Percentiles rank a stretch among this genome's conserved stretches.
phyloP scores from a whole-genome alignment of 2,113 vertebrate species.

The Mastomys coucha region DNA sequence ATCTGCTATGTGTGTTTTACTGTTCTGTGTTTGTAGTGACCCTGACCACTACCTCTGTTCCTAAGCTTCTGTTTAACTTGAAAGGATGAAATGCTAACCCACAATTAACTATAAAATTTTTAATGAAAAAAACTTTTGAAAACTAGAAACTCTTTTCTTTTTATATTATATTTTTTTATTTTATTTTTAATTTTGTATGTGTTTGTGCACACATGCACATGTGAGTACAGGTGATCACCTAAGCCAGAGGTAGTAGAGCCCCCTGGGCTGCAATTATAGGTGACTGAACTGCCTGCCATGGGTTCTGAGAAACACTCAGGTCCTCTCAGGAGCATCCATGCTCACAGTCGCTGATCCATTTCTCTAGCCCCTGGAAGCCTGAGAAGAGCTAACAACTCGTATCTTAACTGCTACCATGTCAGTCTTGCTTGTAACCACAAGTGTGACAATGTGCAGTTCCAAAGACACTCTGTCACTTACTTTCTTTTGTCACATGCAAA shows the following conservation, averaged over 20 bases:
- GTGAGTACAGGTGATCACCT: neutral
- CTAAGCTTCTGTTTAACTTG: constrained; percentile 31
- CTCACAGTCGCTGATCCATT: neutral
- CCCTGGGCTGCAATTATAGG: neutral
- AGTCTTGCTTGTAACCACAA: neutral
- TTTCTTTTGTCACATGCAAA: neutral
- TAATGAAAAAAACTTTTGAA: neutral
- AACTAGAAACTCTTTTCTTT: neutral
- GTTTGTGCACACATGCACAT: no score
- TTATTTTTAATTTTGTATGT: neutral
- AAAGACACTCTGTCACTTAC: neutral
- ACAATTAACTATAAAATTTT: neutral
- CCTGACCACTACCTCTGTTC: constrained; percentile 2
- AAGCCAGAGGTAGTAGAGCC: neutral
- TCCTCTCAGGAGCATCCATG: neutral
- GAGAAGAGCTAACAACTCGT: neutral
- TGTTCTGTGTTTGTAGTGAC: neutral
- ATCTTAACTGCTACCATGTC: constrained; percentile 30
- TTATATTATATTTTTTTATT: neutral
- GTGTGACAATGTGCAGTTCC: neutral
- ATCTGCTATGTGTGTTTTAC: neutral
- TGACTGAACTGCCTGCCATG: neutral
- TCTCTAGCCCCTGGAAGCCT: neutral
- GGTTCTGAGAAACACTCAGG: neutral
- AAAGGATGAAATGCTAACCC: neutral